Evolutionary conservation across 2,113 vertebrate species (phyloP), one percentile per base, ranked within the genome.

Genomic region (Ailurus styani): DNA sequence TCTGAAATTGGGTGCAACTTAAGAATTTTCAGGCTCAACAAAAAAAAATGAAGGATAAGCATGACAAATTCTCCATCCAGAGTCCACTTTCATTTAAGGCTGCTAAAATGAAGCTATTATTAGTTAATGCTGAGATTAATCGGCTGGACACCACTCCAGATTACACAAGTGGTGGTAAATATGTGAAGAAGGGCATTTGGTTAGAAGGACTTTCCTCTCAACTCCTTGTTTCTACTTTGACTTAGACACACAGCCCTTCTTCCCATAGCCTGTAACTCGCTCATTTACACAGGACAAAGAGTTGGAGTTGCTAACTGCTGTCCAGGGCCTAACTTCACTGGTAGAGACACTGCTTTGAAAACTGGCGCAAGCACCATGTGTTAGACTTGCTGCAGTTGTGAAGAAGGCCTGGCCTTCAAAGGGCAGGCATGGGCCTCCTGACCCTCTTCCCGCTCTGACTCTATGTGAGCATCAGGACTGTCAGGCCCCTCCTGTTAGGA

Each of bases 1-100:
- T 93, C 96, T 97, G 92, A 98, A 91, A 96, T 90, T 95, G 75
- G 62, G 90, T 96, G 87, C 85, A 97, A 86, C 52, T 90, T 95
- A 77, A 95, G 87, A 95, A 95, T 94, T 93, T 95, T 92, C 94
- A 97, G 92, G 72, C 34, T 96, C 52, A 87, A 92, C 20, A 40
- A 72, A 84, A 95, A 62, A 93, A 96, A 95, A 88, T 62, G 45
- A 78, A 6, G 90, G 70, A 81, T 86, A 90, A 96, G 55, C 34
- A 25, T 92, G 84, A 79, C 40, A 95, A 96, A 94, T 83, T 96
- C 75, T 96, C 70, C n/a, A 62, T 6, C 90, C 52, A 91, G 85
- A 94, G 47, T 66, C 64, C 84, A 88, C 82, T 87, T 96, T 90
- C 50, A 81, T 87, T 95, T 66, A 83, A 87, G 68, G 23, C 60